Evolutionary conservation across 2,888 invertebrate genomes (phyloP).

Genomic region (Tinea trinotella): DNA sequence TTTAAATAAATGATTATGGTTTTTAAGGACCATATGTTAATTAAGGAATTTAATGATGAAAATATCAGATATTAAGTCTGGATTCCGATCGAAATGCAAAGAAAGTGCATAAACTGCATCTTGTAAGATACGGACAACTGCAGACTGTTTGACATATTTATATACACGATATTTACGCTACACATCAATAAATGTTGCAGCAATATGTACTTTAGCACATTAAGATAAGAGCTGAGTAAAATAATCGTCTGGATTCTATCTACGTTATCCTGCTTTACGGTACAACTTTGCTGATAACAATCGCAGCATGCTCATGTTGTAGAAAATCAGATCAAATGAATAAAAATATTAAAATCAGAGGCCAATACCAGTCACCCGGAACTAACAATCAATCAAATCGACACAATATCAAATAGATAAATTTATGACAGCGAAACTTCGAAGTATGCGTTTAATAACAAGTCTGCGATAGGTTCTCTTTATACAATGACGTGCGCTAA

Average conservation of each 20-base stretch:
- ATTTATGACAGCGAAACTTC: slow-evolving; percentile 3
- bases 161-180: slow-evolving; percentile 4
- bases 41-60: not conserved
- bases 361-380: slow-evolving; percentile 36
- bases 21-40: too few relatives aligned
- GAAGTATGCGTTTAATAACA: slow-evolving; percentile 1
- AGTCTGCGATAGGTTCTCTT: not conserved
- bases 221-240: not conserved
- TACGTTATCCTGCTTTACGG: not conserved
- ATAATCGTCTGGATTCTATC: not conserved
- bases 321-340: not conserved
- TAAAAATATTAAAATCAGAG: not conserved
- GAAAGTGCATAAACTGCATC: slow-evolving; percentile 4
- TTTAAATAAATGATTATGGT: too few relatives aligned
- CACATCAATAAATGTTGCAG: not conserved
- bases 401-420: slow-evolving; percentile 1
- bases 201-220: not conserved
- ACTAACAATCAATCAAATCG: slow-evolving; percentile 36
- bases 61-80: not conserved
- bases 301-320: not conserved
- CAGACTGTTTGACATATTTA: slow-evolving; percentile 11
- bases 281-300: not conserved
- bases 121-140: slow-evolving; percentile 13
- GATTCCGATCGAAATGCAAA: slow-evolving; percentile 2
- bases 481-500: slow-evolving; percentile 32